A percentile compares a stretch with the other conserved stretches of the same genome.
phyloP scores from a whole-genome alignment of 2,113 vertebrate genomes.

The Megalops atlanticus region DNA sequence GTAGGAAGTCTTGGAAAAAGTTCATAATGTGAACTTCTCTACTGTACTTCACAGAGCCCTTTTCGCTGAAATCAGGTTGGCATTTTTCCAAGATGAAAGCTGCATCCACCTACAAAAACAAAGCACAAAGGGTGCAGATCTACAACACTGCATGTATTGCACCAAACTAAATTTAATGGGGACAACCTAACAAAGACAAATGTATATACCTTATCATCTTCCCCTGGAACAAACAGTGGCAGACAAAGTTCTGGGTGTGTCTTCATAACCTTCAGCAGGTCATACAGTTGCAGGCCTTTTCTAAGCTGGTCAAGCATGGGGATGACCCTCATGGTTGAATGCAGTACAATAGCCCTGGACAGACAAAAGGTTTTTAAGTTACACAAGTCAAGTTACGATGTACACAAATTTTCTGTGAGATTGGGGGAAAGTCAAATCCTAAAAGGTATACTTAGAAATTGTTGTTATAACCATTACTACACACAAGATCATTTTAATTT shows the following conservation, averaged over 20 bases:
- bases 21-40: background rate
- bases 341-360: background rate
- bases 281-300: slow-evolving; percentile 5
- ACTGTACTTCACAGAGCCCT: background rate
- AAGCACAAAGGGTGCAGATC: no score
- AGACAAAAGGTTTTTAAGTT: background rate
- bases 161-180: background rate
- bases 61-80: background rate
- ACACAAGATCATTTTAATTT: no score
- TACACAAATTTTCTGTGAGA: no score
- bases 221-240: slow-evolving; percentile 9
- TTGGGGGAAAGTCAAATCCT: no score
- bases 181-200: background rate
- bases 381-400: no score
- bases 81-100: background rate
- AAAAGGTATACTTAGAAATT: no score
- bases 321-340: background rate
- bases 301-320: slow-evolving; percentile 10
- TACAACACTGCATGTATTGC: background rate
- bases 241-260: slow-evolving; percentile 4
- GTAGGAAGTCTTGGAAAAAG: background rate
- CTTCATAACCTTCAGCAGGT: background rate
- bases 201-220: background rate
- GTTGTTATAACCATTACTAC: no score
- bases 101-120: background rate